These are phyloP conservation scores for Drosophila teissieri DNA, from an alignment of 1,140 invertebrate genomes.

Conservation along the genomic window DNA sequence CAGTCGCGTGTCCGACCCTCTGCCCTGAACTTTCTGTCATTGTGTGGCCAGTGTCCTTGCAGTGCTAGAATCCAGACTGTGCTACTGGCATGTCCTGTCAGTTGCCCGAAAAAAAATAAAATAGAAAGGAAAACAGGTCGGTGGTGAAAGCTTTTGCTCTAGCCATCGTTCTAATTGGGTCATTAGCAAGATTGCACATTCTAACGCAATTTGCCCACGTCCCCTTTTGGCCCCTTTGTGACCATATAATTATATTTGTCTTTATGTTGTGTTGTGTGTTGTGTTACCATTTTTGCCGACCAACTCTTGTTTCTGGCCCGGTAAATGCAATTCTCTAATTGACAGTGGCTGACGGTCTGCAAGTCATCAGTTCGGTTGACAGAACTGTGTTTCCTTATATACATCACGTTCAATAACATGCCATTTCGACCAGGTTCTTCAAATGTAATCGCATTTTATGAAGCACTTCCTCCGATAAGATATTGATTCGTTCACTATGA, in stretches of 20 bases:
- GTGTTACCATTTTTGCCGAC: neutral
- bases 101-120: conserved; percentile 6
- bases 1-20: conserved; percentile 26
- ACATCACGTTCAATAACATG: conserved; percentile 19
- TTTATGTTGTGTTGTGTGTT: conserved; percentile 1
- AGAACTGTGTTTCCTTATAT: conserved; percentile 2
- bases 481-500: conserved; percentile 37
- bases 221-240: neutral
- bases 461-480: conserved; percentile 23
- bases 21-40: conserved; percentile 2
- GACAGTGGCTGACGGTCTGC: neutral
- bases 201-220: conserved; percentile 51
- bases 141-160: conserved; percentile 45
- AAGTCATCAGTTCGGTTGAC: too few species aligned
- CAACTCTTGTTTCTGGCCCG: conserved; percentile 18
- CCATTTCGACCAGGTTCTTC: conserved; percentile 6
- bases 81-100: conserved; percentile 25
- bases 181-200: conserved; percentile 66
- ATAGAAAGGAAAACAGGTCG: conserved; percentile 13
- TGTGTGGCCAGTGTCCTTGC: conserved; percentile 47
- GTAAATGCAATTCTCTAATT: conserved; percentile 47
- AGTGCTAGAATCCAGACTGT: conserved; percentile 44
- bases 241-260: conserved; percentile 36
- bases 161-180: conserved; percentile 62
- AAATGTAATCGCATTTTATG: conserved; percentile 14